These are phyloP conservation scores for Lobophora halterata DNA, from an alignment of 2,888 invertebrate species.

Conservation along the genomic window DNA sequence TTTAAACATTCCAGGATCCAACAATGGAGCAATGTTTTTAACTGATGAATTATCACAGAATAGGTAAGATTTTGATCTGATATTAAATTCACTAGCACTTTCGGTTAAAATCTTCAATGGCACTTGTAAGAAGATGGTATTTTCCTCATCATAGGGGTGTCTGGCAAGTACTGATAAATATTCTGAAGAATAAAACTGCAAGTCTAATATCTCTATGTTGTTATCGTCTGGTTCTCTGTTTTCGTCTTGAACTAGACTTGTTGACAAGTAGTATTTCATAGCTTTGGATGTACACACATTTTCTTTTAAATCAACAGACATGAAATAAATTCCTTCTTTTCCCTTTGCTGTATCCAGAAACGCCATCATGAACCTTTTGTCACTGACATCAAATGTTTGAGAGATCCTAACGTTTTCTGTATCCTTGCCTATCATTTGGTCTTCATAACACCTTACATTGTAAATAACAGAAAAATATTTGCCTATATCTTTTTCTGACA, in stretches of 20 bases:
- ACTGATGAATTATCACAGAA: constrained; percentile 69
- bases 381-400: constrained; percentile 70
- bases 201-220: constrained; percentile 81
- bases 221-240: constrained; percentile 44
- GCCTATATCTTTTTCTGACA: constrained; percentile 83
- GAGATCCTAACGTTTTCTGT: constrained; percentile 62
- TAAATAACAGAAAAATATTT: constrained; percentile 81
- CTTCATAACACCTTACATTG: constrained; percentile 74
- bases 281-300: constrained; percentile 65
- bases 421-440: constrained; percentile 42
- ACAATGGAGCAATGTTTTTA: constrained; percentile 76
- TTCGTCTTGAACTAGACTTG: constrained; percentile 56
- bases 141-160: constrained; percentile 68
- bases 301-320: constrained; percentile 71
- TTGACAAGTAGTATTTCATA: constrained; percentile 77
- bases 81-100: constrained; percentile 60
- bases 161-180: constrained; percentile 86
- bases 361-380: constrained; percentile 75
- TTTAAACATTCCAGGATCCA: constrained; percentile 78
- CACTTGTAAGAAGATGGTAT: constrained; percentile 72
- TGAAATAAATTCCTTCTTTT: constrained; percentile 70
- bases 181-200: constrained; percentile 88
- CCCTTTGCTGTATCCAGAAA: constrained; percentile 64
- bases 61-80: constrained; percentile 61
- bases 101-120: constrained; percentile 71